These are phyloP conservation scores for Crematogaster levior DNA, from an alignment of 2,888 invertebrate species.

Conservation along the genomic window DNA sequence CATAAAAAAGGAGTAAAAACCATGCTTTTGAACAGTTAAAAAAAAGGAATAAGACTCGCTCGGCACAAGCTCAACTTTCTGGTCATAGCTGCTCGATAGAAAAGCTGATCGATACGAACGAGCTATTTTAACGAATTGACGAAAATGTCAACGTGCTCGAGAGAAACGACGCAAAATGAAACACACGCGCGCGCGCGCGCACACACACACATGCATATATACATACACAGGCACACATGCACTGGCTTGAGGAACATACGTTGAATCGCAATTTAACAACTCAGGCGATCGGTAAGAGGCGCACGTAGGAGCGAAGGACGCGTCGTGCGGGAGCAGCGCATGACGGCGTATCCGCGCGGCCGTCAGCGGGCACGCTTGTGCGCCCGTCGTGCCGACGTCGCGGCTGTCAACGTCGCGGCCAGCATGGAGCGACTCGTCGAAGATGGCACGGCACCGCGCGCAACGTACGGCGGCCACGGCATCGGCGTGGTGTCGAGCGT, in stretches of 20 bases:
- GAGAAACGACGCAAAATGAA: constrained; percentile 48
- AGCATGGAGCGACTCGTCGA: constrained; percentile 60
- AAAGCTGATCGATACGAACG: constrained; percentile 29
- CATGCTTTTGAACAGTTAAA: neutral
- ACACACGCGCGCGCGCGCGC: neutral
- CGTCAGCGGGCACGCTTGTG: constrained; percentile 16
- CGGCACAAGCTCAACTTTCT: neutral
- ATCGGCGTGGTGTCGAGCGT: constrained; percentile 33
- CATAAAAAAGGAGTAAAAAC: neutral
- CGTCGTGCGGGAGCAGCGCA: neutral
- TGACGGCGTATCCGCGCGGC: no score
- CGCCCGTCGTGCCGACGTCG: constrained; percentile 49
- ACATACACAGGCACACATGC: neutral
- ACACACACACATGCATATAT: neutral
- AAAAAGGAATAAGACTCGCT: neutral
- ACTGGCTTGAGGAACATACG: neutral
- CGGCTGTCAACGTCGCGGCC: constrained; percentile 59
- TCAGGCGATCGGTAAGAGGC: neutral
- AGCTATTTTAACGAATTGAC: constrained; percentile 44
- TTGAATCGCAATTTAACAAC: neutral
- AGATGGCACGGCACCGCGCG: constrained; percentile 65
- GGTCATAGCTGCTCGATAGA: constrained; percentile 9
- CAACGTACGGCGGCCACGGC: constrained; percentile 27
- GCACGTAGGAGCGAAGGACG: neutral
- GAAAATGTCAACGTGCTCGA: constrained; percentile 37